Conservation (phyloP, 1,140 invertebrate species). For the Hydropsyche tenuis region DNA sequence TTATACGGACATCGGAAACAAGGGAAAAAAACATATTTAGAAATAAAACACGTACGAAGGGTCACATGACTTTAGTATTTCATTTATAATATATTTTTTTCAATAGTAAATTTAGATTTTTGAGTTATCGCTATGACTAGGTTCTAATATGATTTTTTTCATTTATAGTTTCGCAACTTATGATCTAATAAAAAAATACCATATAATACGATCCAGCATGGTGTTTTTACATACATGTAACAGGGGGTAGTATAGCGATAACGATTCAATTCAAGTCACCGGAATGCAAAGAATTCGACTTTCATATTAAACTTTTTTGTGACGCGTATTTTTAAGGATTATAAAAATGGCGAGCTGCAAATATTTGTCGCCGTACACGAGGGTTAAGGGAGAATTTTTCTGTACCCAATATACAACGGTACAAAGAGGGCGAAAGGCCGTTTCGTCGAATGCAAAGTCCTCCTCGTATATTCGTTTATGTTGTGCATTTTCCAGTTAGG, state of each 20-base stretch:
- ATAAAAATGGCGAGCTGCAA: constrained; percentile 29
- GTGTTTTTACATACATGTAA: neutral
- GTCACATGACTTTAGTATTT: no score
- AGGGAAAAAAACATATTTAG: no score
- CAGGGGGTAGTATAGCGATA: constrained; percentile 25
- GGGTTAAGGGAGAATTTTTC: neutral
- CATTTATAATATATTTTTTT: no score
- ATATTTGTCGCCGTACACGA: constrained; percentile 26
- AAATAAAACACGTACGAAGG: no score
- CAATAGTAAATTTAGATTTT: no score
- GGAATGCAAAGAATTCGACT: constrained; percentile 40
- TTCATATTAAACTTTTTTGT: constrained; percentile 39
- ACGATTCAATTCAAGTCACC: constrained; percentile 39
- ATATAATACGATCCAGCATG: no score
- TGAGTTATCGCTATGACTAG: no score
- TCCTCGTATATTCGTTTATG: constrained; percentile 3
- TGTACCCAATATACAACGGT: neutral
- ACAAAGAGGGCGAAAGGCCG: neutral
- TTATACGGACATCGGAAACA: neutral
- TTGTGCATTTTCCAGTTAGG: neutral
- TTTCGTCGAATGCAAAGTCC: neutral
- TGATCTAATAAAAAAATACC: no score
- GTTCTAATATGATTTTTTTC: no score
- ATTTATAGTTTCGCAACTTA: no score
- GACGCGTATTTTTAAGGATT: constrained; percentile 45